phyloP scores from a whole-genome alignment of 2,113 vertebrate genomes.

The Cebus imitator region DNA sequence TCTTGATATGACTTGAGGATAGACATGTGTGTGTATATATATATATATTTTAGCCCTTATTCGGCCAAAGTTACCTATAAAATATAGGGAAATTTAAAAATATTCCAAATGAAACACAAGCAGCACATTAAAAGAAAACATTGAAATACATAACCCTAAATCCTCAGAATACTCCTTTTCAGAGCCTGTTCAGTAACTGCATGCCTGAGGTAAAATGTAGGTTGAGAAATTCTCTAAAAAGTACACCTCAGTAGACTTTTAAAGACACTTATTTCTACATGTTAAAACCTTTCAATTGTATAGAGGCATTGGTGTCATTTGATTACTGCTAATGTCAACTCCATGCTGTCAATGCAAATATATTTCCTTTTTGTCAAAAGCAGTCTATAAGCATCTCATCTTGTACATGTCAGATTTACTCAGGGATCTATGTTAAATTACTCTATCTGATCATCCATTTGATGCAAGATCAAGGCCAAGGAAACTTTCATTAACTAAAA shows the following conservation, averaged over 20 bases:
- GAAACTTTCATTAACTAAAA: neutral
- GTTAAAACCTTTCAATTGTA: neutral
- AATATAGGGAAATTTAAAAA: neutral
- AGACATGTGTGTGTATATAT: neutral
- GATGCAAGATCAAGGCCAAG: neutral
- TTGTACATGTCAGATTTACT: neutral
- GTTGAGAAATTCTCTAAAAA: neutral
- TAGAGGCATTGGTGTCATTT: neutral
- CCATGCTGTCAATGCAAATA: neutral
- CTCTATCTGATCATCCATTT: neutral
- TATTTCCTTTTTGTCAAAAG: conserved; percentile 25
- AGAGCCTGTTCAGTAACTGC: neutral
- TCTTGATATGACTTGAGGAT: neutral
- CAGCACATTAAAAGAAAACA: neutral
- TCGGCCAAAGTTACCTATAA: conserved; percentile 12
- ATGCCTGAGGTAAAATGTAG: neutral
- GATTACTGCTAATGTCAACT: neutral
- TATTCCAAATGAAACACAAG: conserved; percentile 20
- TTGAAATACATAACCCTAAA: neutral
- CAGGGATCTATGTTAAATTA: neutral
- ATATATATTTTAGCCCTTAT: neutral
- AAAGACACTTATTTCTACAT: neutral
- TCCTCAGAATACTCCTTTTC: neutral
- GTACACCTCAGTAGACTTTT: neutral
- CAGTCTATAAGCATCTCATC: neutral